Evolutionary conservation across 2,113 vertebrate species (phyloP).

Genomic region (Epinephelus lanceolatus): DNA sequence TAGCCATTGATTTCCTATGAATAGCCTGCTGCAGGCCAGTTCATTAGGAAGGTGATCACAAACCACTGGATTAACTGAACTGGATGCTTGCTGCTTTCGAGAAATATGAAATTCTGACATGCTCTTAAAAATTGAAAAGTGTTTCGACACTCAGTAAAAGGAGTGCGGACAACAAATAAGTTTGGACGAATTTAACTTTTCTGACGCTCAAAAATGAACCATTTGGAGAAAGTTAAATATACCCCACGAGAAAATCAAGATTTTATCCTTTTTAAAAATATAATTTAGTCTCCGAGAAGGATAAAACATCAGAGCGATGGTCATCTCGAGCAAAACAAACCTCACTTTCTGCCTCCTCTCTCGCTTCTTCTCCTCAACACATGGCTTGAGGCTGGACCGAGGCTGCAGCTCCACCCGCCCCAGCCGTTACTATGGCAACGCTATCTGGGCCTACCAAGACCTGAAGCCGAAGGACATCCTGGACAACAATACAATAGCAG

Average conservation of each 20-base stretch:
- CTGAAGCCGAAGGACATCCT: constrained; percentile 86
- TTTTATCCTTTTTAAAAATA: constrained; percentile 3
- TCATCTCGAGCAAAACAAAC: constrained; percentile 57
- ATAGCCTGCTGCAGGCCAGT: constrained; percentile 72
- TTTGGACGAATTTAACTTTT: constrained; percentile 32
- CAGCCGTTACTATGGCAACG: constrained; percentile 84
- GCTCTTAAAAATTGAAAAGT: background rate
- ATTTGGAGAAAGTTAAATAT: background rate
- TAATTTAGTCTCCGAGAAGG: constrained; percentile 8
- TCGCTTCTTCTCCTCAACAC: constrained; percentile 72
- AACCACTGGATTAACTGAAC: constrained; percentile 73
- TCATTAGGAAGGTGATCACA: constrained; percentile 73
- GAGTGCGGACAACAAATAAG: background rate
- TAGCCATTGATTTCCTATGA: constrained; percentile 83
- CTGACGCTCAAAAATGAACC: background rate
- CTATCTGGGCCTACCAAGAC: constrained; percentile 86
- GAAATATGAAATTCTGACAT: constrained; percentile 11
- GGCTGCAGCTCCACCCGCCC: constrained; percentile 80
- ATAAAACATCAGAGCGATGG: constrained; percentile 24
- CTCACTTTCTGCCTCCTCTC: constrained; percentile 58
- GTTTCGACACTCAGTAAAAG: background rate
- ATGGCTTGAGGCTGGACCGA: constrained; percentile 79
- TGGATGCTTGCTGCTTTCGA: constrained; percentile 36
- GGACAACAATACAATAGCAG: constrained; percentile 85
- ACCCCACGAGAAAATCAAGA: background rate